phyloP scores from a whole-genome alignment of 2,888 invertebrate species.

The Drosophila birchii region DNA sequence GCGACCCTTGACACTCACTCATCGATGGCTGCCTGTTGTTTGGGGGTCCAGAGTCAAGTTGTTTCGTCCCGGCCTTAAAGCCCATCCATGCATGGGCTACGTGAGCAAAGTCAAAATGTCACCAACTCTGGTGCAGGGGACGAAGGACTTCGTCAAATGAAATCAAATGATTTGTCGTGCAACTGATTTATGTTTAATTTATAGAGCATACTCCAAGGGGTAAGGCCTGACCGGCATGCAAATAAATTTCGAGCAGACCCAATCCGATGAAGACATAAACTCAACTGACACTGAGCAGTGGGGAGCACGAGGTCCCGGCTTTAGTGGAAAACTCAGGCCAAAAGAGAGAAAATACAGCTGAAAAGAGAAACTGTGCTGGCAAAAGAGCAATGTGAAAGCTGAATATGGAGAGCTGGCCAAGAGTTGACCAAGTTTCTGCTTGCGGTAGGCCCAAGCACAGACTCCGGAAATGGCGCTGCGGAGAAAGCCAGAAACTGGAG shows the following conservation, averaged over 20 bases:
- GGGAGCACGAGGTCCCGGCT: conserved; percentile 11
- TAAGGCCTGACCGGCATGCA: conserved; percentile 73
- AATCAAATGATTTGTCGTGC: conserved; percentile 76
- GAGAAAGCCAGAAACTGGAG: conserved; percentile 47
- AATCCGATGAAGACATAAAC: conserved; percentile 72
- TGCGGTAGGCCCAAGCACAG: conserved; percentile 61
- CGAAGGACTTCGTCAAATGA: conserved; percentile 56
- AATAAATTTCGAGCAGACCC: conserved; percentile 68
- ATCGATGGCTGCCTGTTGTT: conserved; percentile 55
- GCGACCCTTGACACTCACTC: conserved; percentile 31
- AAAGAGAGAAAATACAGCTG: background rate
- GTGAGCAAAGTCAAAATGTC: conserved; percentile 38
- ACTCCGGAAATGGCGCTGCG: conserved; percentile 10
- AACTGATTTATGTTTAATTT: conserved; percentile 78
- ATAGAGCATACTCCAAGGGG: conserved; percentile 64
- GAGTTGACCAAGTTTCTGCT: conserved; percentile 65
- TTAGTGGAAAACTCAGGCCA: background rate
- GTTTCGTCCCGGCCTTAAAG: conserved; percentile 5
- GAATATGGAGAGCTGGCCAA: conserved; percentile 15
- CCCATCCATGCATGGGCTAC: conserved; percentile 57
- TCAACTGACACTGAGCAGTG: conserved; percentile 49
- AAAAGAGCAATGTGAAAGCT: conserved; percentile 8
- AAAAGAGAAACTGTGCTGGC: background rate
- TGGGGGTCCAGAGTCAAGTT: conserved; percentile 19
- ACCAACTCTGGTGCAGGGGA: background rate